phyloP scores from a whole-genome alignment of 2,113 vertebrate genomes.

The Chascanopsetta lugubris region DNA sequence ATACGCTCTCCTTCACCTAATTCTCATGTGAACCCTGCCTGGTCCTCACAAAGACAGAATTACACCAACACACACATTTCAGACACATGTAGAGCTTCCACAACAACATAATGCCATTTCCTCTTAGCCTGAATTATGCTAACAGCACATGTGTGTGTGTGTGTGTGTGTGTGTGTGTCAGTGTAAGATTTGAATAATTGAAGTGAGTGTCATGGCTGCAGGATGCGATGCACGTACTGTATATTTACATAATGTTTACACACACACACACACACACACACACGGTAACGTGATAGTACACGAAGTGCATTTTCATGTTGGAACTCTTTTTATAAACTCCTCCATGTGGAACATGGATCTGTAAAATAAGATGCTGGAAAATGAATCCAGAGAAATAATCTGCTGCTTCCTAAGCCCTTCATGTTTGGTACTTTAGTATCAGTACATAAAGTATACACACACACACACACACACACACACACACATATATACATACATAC shows the following conservation, averaged over 20 bases:
- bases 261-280: background rate
- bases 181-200: slow-evolving; percentile 36
- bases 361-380: no score
- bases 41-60: background rate
- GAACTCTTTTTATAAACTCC: background rate
- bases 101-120: slow-evolving; percentile 7
- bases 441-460: no score
- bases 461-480: no score
- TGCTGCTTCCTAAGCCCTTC: no score
- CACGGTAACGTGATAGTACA: background rate
- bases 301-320: background rate
- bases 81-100: background rate
- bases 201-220: slow-evolving; percentile 9
- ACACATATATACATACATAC: no score
- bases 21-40: background rate
- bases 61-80: background rate
- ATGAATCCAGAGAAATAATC: no score
- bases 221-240: slow-evolving; percentile 8
- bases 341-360: background rate
- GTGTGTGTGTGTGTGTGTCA: slow-evolving; percentile 3
- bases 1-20: background rate
- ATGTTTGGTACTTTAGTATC: no score
- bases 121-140: slow-evolving; percentile 29
- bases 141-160: slow-evolving; percentile 16
- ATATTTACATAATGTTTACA: background rate